Evolutionary conservation across 2,113 vertebrate species (phyloP).

Genomic region (Haemorhous mexicanus): DNA sequence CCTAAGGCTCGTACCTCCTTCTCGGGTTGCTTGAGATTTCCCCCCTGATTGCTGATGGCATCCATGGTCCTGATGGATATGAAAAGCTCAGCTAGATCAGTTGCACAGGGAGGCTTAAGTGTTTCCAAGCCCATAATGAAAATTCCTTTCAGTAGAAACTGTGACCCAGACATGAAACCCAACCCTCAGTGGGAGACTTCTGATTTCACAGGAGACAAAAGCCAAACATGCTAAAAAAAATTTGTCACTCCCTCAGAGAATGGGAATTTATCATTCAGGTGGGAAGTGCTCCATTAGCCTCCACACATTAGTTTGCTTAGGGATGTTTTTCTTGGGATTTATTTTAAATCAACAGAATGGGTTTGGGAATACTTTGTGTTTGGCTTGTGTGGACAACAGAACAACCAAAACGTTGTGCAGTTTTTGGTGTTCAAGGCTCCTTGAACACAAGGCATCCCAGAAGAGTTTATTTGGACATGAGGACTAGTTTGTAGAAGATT

Average conservation of each 20-base stretch:
- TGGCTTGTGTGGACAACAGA: not conserved
- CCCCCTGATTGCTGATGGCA: conserved; percentile 52
- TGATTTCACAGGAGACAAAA: conserved; percentile 47
- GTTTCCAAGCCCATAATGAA: conserved; percentile 59
- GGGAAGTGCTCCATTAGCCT: not conserved
- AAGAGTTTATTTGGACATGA: not conserved
- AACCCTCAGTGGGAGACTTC: conserved; percentile 32
- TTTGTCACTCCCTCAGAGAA: not conserved
- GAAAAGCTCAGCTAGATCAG: conserved; percentile 52
- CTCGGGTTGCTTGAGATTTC: conserved; percentile 29
- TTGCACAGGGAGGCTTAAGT: conserved; percentile 53
- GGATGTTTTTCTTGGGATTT: conserved; percentile 12
- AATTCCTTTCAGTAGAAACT: conserved; percentile 63
- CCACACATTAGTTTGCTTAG: not conserved
- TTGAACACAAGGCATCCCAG: not conserved
- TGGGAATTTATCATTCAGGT: conserved; percentile 12
- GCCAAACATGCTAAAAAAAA: not conserved
- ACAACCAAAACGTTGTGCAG: not conserved
- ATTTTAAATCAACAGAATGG: conserved; percentile 5
- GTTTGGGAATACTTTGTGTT: not conserved
- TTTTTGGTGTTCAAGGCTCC: not conserved
- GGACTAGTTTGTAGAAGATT: not conserved
- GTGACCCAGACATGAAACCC: conserved; percentile 48
- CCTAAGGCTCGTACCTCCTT: conserved; percentile 24
- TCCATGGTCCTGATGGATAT: conserved; percentile 21